Evolutionary conservation across 2,888 invertebrate genomes (phyloP), one percentile per base, ranked within the genome.

Genomic region (Athalia rosae): DNA sequence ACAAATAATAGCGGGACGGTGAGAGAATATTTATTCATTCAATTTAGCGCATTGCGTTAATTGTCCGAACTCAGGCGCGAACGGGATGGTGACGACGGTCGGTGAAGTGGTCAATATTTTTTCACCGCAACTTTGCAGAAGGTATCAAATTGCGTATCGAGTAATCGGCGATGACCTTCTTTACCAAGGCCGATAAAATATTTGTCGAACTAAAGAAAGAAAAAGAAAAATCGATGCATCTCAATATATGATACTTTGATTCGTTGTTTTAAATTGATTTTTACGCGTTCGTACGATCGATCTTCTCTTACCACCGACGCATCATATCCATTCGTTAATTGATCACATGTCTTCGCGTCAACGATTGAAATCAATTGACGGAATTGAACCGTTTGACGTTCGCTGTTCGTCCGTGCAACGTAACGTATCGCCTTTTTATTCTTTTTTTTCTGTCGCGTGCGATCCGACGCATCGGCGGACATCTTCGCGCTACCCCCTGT

Each of bases 321-420:
- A 28, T 13, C n/a, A 3, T 11, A 28, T 13, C 15, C 7, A 59
- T 0, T 61, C 15, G 11, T 56, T 45, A 58, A 58, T 58, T 11
- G 47, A 64, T 8, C 50, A 6, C 1, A 3, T 7, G 7, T 13
- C 56, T 50, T 50, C 67, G 11, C 47, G 15, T 8, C 48, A 53
- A 53, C 53, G 71, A 71, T 71, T 58, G 58, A 71, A 45, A 71
- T 43, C 13, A 71, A 71, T 71, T 71, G 4, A 71, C 43, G 71
- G 58, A 58, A n/a, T 58, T 56, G 71, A 71, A 56, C 28, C 4
- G n/a, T 67, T 58, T 71, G 71, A 71, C 56, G 43, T 71, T 45
- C 58, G 15, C 58, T 43, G 45, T 45, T 71, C 45, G 8, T 50
- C 50, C 67, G 50, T 67, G 67, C 67, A 64, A 64, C 64, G 15